phyloP scores from a whole-genome alignment of 2,888 invertebrate genomes.

The Arge pagana region DNA sequence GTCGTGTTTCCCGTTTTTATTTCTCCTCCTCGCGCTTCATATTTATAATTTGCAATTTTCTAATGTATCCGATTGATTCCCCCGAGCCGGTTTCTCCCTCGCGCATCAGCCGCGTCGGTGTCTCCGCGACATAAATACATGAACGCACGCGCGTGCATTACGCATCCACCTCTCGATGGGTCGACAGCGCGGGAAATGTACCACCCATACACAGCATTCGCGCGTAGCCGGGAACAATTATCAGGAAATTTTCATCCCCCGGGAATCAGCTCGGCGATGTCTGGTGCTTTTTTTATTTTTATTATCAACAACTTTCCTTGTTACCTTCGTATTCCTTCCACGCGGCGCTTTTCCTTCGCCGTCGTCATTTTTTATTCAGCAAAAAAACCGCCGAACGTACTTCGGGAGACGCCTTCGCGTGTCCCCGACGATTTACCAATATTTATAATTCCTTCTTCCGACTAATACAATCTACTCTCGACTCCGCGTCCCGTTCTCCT shows the following conservation, averaged over 20 bases:
- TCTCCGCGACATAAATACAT: background rate
- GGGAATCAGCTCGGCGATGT: slow-evolving; percentile 7
- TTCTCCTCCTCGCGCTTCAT: background rate
- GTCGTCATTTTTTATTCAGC: background rate
- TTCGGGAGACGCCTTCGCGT: too few relatives aligned
- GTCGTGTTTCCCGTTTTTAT: background rate
- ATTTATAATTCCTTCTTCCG: too few relatives aligned
- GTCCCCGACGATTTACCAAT: too few relatives aligned
- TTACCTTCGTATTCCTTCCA: background rate
- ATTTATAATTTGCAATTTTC: slow-evolving; percentile 24
- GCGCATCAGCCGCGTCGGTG: background rate
- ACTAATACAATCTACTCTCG: too few relatives aligned
- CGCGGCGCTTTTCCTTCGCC: background rate
- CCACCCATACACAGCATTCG: background rate
- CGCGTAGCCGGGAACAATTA: slow-evolving; percentile 4
- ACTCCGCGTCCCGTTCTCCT: too few relatives aligned
- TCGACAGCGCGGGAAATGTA: background rate
- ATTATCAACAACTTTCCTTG: slow-evolving; percentile 11
- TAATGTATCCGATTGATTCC: slow-evolving; percentile 24
- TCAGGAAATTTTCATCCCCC: slow-evolving; percentile 12
- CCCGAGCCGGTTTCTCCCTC: slow-evolving; percentile 1
- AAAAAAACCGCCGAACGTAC: too few relatives aligned
- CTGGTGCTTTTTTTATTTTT: slow-evolving; percentile 8
- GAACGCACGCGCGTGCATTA: background rate
- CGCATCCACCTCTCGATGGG: background rate